Base-by-base conservation (phyloP, 2,888 invertebrate species). In the Melitaea athalia region DNA sequence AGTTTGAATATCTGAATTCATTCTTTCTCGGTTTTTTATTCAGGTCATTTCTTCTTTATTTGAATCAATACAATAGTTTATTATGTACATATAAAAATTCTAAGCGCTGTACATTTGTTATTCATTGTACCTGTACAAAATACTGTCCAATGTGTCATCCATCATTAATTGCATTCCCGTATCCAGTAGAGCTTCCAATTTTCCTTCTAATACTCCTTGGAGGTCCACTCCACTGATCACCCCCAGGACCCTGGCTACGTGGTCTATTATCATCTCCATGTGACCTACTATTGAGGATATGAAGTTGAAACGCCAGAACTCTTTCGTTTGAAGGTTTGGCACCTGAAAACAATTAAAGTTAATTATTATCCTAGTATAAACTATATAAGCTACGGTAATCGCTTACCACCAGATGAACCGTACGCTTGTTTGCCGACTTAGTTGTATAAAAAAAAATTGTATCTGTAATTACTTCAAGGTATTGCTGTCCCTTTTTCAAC, bases 301-400 rank as follows among this genome's bases (percentile, higher is more conserved):
- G 87, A 94, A 94, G 17, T 79, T 76, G 70, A 94, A 87, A 59
- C 85, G 84, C 93, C 92, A 93, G 78, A 90, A 91, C 31, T 92
- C 86, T n/a, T 88, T 78, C 0, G 68, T 68, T 74, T 94, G 91
- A 68, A 92, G 87, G 8, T 78, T 76, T 31, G 81, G 78, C 0
- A 93, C 78, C 93, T 67, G 49, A 7, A 62, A 62, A 47, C 14
- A 55, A 55, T 33, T 12, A 61, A 11, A 53, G 4, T 63, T 11
- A 33, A 17, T 57, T n/a, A 42, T 24, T 55, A 31, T 43, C 7
- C 43, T 43, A 10, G 7, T 43, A 43, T 43, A 11, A 43, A 10
- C 8, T 24, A 24, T 24, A 24, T 24, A 24, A 24, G 24, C 24
- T 24, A 24, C 24, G 24, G 24, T 24, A 24, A 24, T 24, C 24